Conservation (phyloP, 2,888 invertebrate genomes). For the Leucophenga montana region DNA sequence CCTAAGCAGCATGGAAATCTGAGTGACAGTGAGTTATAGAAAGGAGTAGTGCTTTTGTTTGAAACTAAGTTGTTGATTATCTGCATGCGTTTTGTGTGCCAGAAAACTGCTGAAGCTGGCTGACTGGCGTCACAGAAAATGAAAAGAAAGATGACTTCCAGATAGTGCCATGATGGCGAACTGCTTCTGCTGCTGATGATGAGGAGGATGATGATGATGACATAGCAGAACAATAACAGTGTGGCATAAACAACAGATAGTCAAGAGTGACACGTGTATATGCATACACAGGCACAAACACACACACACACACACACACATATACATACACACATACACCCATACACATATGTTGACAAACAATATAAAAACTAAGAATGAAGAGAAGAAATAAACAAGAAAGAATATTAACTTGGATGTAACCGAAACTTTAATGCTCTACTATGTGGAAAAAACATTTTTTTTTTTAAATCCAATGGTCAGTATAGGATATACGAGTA, state of each 20-base stretch:
- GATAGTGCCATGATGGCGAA: constrained; percentile 43
- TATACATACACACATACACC: too few relatives aligned
- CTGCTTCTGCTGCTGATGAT: constrained; percentile 49
- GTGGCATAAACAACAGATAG: constrained; percentile 63
- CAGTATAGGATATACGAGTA: too few relatives aligned
- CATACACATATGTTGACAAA: too few relatives aligned
- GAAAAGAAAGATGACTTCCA: not conserved
- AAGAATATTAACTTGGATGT: too few relatives aligned
- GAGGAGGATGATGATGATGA: constrained; percentile 21
- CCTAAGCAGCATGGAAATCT: too few relatives aligned
- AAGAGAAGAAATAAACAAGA: too few relatives aligned
- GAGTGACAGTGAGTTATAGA: constrained; percentile 5
- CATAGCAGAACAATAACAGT: constrained; percentile 27
- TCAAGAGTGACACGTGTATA: constrained; percentile 57
- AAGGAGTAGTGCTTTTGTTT: constrained; percentile 34
- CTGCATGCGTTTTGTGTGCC: constrained; percentile 47
- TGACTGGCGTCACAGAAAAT: constrained; percentile 1
- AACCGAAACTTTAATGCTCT: too few relatives aligned
- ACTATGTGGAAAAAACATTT: too few relatives aligned
- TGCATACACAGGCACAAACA: constrained; percentile 49
- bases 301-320: constrained; percentile 49
- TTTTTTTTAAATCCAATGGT: too few relatives aligned
- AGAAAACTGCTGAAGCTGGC: constrained; percentile 34
- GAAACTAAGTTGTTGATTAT: constrained; percentile 44
- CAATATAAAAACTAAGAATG: constrained; percentile 11